Conservation (phyloP, 2,797 vertebrate species). For the Brachyrhaphis roseni region DNA sequence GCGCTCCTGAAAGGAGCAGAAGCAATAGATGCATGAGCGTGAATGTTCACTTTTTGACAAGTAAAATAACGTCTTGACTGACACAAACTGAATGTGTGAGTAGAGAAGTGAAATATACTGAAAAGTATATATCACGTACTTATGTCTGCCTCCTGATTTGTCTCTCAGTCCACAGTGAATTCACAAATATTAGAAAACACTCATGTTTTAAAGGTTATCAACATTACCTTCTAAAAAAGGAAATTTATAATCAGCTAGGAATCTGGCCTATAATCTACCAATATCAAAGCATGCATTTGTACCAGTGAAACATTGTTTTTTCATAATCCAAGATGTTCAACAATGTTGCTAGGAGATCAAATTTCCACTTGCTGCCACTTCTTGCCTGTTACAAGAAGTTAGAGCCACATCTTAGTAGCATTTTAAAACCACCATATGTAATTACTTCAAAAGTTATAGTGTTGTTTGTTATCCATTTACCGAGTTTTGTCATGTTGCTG, state of each 20-base stretch:
- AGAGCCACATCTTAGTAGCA: neutral
- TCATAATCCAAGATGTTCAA: neutral
- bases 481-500: neutral
- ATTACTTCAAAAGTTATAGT: neutral
- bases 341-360: too few relatives aligned
- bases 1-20: constrained; percentile 12
- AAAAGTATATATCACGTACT: neutral
- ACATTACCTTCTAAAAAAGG: neutral
- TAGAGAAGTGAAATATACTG: neutral
- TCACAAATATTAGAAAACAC: constrained; percentile 9
- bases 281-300: neutral
- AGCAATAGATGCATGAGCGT: constrained; percentile 5
- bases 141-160: neutral
- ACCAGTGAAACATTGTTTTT: neutral
- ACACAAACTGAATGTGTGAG: constrained; percentile 16
- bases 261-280: neutral
- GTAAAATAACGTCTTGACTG: constrained; percentile 5
- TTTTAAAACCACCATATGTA: neutral
- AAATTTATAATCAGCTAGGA: neutral
- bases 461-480: neutral
- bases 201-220: neutral
- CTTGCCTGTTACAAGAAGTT: neutral
- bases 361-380: neutral
- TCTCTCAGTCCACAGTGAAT: constrained; percentile 11
- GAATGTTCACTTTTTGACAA: constrained; percentile 6